A percentile compares a stretch with the other conserved stretches of the same genome.
Conservation (phyloP, 2,797 vertebrate species). For the Hoplostethus mediterraneus region DNA sequence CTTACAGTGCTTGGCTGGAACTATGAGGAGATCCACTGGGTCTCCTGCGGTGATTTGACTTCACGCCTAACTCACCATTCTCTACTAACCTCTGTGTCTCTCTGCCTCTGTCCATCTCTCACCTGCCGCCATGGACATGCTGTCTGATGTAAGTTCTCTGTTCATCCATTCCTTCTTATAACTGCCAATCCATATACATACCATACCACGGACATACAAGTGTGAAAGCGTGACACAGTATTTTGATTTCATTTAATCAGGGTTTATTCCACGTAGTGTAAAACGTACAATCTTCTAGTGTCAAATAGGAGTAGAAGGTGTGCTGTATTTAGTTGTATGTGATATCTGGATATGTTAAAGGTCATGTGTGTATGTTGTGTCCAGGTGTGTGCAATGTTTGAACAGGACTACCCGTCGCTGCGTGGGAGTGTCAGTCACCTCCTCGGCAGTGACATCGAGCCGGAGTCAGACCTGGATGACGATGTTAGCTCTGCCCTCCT, state of each 20-base stretch:
- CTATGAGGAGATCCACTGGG: constrained; percentile 19
- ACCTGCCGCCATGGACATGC: constrained; percentile 79
- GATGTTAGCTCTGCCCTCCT: constrained; percentile 90
- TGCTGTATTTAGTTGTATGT: too few species aligned
- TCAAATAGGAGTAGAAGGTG: too few species aligned
- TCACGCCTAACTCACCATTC: constrained; percentile 70
- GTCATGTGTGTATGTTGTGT: constrained; percentile 18
- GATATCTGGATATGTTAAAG: too few species aligned
- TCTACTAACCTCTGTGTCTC: constrained; percentile 79
- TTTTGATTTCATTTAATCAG: too few species aligned
- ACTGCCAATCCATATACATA: constrained; percentile 22
- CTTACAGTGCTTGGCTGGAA: constrained; percentile 54
- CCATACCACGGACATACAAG: constrained; percentile 1
- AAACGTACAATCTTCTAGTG: too few species aligned
- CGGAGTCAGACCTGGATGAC: constrained; percentile 91
- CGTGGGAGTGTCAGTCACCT: constrained; percentile 87
- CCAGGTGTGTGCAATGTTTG: constrained; percentile 78
- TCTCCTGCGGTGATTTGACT: constrained; percentile 17
- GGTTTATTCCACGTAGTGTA: too few species aligned
- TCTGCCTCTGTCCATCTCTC: constrained; percentile 65
- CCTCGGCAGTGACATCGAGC: constrained; percentile 92
- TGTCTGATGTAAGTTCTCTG: constrained; percentile 81
- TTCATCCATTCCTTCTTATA: constrained; percentile 70
- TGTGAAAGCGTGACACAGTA: too few species aligned
- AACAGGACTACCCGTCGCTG: constrained; percentile 91